Base-by-base conservation (phyloP, 2,113 vertebrate genomes). In the Trachemys scripta region DNA sequence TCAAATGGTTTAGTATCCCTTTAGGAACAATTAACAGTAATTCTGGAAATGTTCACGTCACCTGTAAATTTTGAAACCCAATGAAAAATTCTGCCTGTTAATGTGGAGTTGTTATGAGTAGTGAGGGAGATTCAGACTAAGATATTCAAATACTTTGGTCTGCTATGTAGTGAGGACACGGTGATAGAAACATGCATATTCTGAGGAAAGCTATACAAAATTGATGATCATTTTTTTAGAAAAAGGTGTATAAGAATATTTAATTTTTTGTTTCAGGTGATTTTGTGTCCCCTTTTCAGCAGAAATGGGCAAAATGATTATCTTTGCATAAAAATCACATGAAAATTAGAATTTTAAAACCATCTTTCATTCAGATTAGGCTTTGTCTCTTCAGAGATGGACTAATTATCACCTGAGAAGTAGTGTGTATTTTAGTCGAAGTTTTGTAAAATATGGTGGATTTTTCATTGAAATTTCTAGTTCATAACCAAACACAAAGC, bases 241-340 rank as follows among this genome's bases (percentile, higher is more conserved):
- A 87, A 85, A 90, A 75, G 0, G 47, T 82, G 25, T 78, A 10
- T 24, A 45, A 49, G 1, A 24, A 79, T 90, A 79, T 25, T 16
- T 6, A 56, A 1, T 3, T 12, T 85, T 89, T 85, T 16, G 6
- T 87, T 53, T 72, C 49, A 81, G 90, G 54, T 35, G 29, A 29
- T 12, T 57, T 85, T 90, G 47, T 93, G 19, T 54, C 53, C 6
- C 0, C 82, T 90, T 89, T 79, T 89, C 92, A 87, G 17, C 94
- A 65, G 81, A 85, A 81, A 89, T 2, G 62, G 85, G 89, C 45
- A 45, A 81, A 42, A 38, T 94, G 89, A 83, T 94, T 94, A 95
- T 85, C 87, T 93, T 78, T 87, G 82, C 65, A 90, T 35, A 69
- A 88, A 76, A 95, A 69, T 8, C n/a, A 38, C 10, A 11, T 35